These are phyloP conservation scores for Apantesis nais DNA, from an alignment of 2,888 invertebrate genomes.

Conservation along the genomic window DNA sequence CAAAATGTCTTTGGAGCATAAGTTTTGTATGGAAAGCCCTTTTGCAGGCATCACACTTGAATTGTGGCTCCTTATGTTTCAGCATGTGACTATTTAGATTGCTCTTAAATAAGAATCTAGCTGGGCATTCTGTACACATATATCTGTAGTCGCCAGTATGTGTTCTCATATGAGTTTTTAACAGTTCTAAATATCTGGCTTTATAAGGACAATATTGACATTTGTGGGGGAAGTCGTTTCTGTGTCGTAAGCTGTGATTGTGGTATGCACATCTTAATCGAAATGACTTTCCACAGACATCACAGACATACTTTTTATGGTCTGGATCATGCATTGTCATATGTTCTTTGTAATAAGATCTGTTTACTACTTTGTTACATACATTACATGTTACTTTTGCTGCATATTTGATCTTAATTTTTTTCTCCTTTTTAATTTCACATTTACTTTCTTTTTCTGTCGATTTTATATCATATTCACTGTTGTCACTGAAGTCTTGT, in stretches of 20 bases:
- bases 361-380: slow-evolving; percentile 61
- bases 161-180: slow-evolving; percentile 65
- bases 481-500: slow-evolving; percentile 45
- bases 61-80: slow-evolving; percentile 64
- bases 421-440: slow-evolving; percentile 41
- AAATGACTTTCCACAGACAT: slow-evolving; percentile 69
- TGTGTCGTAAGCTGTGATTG: slow-evolving; percentile 63
- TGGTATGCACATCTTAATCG: slow-evolving; percentile 63
- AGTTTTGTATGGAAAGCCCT: slow-evolving; percentile 64
- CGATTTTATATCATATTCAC: slow-evolving; percentile 39
- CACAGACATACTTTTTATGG: slow-evolving; percentile 67
- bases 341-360: slow-evolving; percentile 66
- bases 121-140: slow-evolving; percentile 70
- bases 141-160: slow-evolving; percentile 67
- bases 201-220: slow-evolving; percentile 65
- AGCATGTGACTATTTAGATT: slow-evolving; percentile 68
- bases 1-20: slow-evolving; percentile 60
- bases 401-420: slow-evolving; percentile 46
- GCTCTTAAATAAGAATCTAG: slow-evolving; percentile 65
- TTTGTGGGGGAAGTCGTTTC: slow-evolving; percentile 66
- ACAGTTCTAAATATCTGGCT: slow-evolving; percentile 59
- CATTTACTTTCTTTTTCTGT: slow-evolving; percentile 26
- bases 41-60: slow-evolving; percentile 66
- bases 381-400: slow-evolving; percentile 60
- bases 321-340: slow-evolving; percentile 67